A percentile compares a stretch with the other conserved stretches of the same genome.
Conservation (phyloP, 2,888 invertebrate genomes). For the Agriopis aurantiaria region DNA sequence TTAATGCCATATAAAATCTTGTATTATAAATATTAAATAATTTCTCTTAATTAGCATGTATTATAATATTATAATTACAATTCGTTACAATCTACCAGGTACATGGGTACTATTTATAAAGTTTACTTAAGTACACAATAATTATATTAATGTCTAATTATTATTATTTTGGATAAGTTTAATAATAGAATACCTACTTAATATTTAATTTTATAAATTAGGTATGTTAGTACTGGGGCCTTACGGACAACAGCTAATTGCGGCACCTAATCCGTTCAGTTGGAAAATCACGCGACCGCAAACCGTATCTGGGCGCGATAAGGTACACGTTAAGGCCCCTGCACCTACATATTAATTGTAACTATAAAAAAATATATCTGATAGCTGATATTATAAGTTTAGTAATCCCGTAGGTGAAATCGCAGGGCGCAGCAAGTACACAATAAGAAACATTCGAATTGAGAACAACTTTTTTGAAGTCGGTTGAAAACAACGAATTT, state of each 20-base stretch:
- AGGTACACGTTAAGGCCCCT: too few species aligned
- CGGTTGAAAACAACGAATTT: neutral
- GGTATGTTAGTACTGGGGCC: neutral
- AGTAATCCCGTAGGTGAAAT: too few species aligned
- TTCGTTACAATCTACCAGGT: slow-evolving; percentile 26
- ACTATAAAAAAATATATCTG: neutral
- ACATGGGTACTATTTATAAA: slow-evolving; percentile 22
- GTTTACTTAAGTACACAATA: neutral
- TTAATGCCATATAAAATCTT: neutral
- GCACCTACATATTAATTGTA: neutral
- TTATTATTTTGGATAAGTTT: neutral
- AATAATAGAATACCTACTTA: neutral
- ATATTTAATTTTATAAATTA: neutral
- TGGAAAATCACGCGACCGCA: too few species aligned
- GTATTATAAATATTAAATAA: neutral
- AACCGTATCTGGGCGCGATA: too few species aligned
- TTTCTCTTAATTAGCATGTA: neutral
- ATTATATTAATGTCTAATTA: neutral
- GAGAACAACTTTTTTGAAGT: too few species aligned
- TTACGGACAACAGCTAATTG: too few species aligned
- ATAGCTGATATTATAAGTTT: too few species aligned
- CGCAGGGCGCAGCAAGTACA: too few species aligned
- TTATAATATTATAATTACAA: neutral
- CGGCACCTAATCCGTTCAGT: too few species aligned
- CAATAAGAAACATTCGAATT: too few species aligned